Evolutionary conservation across 2,113 vertebrate genomes (phyloP), one percentile per base, ranked within the genome.

Genomic region (Genyomyrus donnyi): DNA sequence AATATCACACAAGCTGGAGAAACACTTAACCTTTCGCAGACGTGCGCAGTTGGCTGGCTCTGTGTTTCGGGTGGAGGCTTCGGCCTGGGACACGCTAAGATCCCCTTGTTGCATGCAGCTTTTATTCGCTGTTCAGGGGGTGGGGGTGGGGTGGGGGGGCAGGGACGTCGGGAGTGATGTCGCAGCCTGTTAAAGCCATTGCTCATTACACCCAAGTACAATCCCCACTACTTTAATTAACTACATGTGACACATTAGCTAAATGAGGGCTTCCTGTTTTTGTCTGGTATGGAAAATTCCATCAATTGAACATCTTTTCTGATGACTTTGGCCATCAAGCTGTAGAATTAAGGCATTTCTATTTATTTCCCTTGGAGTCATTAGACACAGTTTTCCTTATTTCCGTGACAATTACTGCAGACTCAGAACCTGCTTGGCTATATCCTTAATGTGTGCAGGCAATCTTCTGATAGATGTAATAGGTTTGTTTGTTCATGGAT

Each of bases 211-310:
- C 88, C 89, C 52, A 48, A 88, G 89, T 52, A 85, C 85, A 91
- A 90, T 91, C 48, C 58, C 90, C 87, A 48, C 89, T 85, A 80
- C 88, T 92, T 92, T 88, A 91, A 93, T 92, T 89, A 90, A 88
- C 17, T 86, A 10, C 84, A 86, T 86, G 24, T 48, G 91, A 91
- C 62, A 45, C 87, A 90, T 88, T 52, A 27, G 50, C 50, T 27
- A 90, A 80, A 90, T 91, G 89, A 49, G 66, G 45, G 89, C 10
- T 86, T 49, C 21, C 56, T 46, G 53, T 70, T 35, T 89, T 17
- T 56, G 6, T 89, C 46, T 46, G 89, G 24, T 86, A 31, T 27
- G 48, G 84, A 31, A 49, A 48, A 86, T 86, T 86, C 11, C 84
- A 86, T 86, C 84, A 31, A 31, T 49, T 6, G 84, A 86, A 50